Base-by-base conservation (phyloP, 1,140 invertebrate genomes). In the roundworm (Caenorhabditis elegans) region DNA sequence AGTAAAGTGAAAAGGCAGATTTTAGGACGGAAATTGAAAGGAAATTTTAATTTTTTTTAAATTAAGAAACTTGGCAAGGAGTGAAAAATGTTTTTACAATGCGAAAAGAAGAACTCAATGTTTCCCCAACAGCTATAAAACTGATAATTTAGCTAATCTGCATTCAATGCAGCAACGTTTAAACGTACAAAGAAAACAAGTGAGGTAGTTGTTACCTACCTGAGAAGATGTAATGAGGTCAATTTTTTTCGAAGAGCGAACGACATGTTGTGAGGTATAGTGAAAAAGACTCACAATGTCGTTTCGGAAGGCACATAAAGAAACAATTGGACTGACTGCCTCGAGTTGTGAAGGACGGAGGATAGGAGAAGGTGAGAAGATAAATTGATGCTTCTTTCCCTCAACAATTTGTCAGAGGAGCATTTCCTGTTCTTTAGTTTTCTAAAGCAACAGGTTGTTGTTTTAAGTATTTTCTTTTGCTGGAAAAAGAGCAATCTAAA, bases 261-360 rank as follows among this genome's bases (percentile, higher is more conserved):
- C 31, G 60, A 70, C 31, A 43, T 70, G 60, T 70, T 70, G 34
- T 70, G 31, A 70, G 60, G 34, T 36, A 70, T 8, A 70, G 60
- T 22, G 34, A 70, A 70, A 70, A 70, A 70, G 60, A 70, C 60
- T 70, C 60, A 70, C 60, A 70, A 70, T 70, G 60, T 70, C 60
- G 60, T 70, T 70, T 70, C 60, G 60, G 60, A 70, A 26, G 60
- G 60, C 60, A 70, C 60, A 70, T 70, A 39, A 70, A 70, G 60
- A 70, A 70, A 70, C 60, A 39, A 70, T 70, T 70, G 60, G 60
- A 70, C 60, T 43, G 60, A 39, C 60, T 70, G 60, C 36, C 60
- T 70, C 26, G 60, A 70, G 60, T 70, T 70, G 60, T 39, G 34
- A 26, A 19, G 28, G 60, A 11, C 22, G 8, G 60, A 70, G 36